Evolutionary conservation across 2,888 invertebrate genomes (phyloP).

Genomic region (Eueremaeus valkanovi): DNA sequence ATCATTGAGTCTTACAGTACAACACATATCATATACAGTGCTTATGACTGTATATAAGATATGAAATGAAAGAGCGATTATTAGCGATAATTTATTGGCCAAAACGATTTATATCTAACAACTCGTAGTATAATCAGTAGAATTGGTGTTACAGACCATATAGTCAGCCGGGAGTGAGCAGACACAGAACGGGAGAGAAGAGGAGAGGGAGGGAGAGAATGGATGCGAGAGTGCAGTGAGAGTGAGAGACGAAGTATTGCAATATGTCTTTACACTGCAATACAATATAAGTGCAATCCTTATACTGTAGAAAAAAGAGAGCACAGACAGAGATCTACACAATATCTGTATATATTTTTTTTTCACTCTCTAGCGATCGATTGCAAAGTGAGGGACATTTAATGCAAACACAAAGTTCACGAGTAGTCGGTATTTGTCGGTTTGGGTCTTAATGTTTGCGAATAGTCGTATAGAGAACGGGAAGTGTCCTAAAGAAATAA

Average conservation of each 20-base stretch:
- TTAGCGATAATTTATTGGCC: conserved; percentile 22
- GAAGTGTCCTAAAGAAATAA: too few species aligned
- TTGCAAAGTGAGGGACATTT: background rate
- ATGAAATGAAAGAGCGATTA: conserved; percentile 23
- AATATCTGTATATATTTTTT: background rate
- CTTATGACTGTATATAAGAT: background rate
- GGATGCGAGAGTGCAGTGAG: background rate
- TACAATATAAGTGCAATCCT: background rate
- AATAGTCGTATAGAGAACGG: too few species aligned
- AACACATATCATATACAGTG: background rate
- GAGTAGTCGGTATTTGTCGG: too few species aligned
- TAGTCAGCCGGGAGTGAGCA: background rate
- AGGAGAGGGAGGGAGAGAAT: background rate
- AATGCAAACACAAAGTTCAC: background rate
- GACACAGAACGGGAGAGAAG: too few species aligned
- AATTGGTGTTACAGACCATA: background rate
- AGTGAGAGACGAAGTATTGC: background rate
- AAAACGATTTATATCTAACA: conserved; percentile 21
- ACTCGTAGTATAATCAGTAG: conserved; percentile 8
- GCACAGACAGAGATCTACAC: background rate
- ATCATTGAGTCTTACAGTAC: background rate
- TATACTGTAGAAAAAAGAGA: background rate
- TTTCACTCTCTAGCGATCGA: background rate
- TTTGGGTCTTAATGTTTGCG: background rate
- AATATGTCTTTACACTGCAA: background rate